Evolutionary conservation across 2,113 vertebrate genomes (phyloP).

Genomic region (Pionites leucogaster): DNA sequence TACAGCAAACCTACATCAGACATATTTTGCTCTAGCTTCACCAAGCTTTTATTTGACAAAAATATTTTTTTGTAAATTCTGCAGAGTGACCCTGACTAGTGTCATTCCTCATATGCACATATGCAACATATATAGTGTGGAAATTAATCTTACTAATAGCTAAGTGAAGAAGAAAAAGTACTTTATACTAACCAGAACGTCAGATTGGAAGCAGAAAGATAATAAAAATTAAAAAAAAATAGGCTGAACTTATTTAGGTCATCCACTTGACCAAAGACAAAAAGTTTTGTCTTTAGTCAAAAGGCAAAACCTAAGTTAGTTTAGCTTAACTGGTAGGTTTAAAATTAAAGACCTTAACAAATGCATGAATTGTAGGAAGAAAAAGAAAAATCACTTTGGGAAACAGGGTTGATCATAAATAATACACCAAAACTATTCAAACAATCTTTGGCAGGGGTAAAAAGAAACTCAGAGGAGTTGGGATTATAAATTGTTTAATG

Average conservation of each 20-base stretch:
- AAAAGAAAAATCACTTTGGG: neutral
- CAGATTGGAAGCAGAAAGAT: neutral
- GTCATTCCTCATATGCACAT: neutral
- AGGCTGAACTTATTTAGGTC: neutral
- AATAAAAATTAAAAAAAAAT: neutral
- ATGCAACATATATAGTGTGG: neutral
- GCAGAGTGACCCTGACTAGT: neutral
- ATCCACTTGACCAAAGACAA: neutral
- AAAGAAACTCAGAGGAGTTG: neutral
- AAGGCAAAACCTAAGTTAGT: too few relatives aligned
- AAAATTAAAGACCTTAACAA: neutral
- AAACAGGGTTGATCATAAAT: constrained; percentile 12
- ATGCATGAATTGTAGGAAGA: neutral
- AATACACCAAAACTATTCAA: constrained; percentile 11
- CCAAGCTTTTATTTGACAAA: neutral
- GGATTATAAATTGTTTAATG: constrained; percentile 44
- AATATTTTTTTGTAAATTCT: neutral
- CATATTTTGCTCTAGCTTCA: neutral
- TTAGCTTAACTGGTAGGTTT: neutral
- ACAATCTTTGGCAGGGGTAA: neutral
- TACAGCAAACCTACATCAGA: neutral
- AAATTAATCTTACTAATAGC: neutral
- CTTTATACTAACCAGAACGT: neutral
- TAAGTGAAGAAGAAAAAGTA: neutral
- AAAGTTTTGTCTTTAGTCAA: neutral